phyloP scores from a whole-genome alignment of 1,140 invertebrate species.

The Leptopilina clavipes region DNA sequence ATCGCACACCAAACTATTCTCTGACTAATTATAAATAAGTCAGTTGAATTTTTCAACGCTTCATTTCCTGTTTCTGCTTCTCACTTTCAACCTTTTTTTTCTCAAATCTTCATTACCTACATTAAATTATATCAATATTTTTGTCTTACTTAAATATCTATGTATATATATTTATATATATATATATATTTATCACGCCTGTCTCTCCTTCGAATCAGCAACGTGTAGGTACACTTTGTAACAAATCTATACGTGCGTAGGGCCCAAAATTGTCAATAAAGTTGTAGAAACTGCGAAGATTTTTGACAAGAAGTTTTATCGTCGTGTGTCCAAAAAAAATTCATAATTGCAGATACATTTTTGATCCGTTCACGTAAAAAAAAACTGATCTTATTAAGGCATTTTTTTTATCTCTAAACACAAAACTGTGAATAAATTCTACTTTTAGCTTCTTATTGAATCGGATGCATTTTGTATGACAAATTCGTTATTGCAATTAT shows the following conservation, averaged over 20 bases:
- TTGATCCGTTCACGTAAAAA: too few relatives aligned
- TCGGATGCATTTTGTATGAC: too few relatives aligned
- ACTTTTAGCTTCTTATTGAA: too few relatives aligned
- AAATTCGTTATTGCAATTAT: too few relatives aligned
- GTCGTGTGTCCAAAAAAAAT: too few relatives aligned
- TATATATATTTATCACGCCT: slow-evolving; percentile 70
- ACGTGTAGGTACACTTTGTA: slow-evolving; percentile 69
- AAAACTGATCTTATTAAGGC: too few relatives aligned
- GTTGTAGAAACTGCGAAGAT: too few relatives aligned
- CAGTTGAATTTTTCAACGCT: slow-evolving; percentile 51
- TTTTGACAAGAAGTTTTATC: too few relatives aligned
- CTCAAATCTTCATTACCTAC: slow-evolving; percentile 65
- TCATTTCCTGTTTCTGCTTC: slow-evolving; percentile 53
- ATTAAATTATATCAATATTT: slow-evolving; percentile 72
- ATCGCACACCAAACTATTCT: slow-evolving; percentile 56
- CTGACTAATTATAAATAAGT: slow-evolving; percentile 40
- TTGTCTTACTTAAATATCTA: slow-evolving; percentile 66
- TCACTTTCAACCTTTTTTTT: slow-evolving; percentile 62
- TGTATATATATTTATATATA: slow-evolving; percentile 64
- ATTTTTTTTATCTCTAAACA: too few relatives aligned
- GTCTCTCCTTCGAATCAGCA: slow-evolving; percentile 67
- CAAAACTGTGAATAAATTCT: too few relatives aligned
- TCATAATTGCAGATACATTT: too few relatives aligned
- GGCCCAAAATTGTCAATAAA: too few relatives aligned
- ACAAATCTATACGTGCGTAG: slow-evolving; percentile 23